Evolutionary conservation across 1,140 invertebrate species (phyloP).

Genomic region (Papilio dardanus): DNA sequence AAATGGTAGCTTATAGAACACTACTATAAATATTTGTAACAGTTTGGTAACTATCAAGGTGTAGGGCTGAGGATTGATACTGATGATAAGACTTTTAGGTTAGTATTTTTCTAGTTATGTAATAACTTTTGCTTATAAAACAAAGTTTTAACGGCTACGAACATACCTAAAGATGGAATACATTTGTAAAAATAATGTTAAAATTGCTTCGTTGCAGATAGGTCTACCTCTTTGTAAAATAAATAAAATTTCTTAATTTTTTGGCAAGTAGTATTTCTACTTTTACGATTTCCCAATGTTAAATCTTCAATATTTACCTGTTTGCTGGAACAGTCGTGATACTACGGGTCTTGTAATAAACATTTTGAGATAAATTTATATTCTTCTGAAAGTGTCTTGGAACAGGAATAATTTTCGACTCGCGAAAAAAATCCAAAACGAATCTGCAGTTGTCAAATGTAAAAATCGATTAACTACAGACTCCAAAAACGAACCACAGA

Average conservation of each 20-base stretch:
- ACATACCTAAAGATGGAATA: neutral
- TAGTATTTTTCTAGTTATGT: constrained; percentile 39
- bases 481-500: neutral
- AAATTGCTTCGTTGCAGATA: neutral
- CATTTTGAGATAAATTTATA: constrained; percentile 1
- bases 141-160: neutral
- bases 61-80: neutral
- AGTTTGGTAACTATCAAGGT: neutral
- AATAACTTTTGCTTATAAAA: constrained; percentile 9
- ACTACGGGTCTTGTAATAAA: constrained; percentile 36
- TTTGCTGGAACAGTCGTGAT: constrained; percentile 30
- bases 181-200: neutral
- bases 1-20: neutral
- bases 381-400: neutral
- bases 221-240: neutral
- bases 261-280: neutral
- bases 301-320: constrained; percentile 25
- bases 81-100: constrained; percentile 23
- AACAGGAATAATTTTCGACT: neutral
- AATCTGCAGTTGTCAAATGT: neutral
- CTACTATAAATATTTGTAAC: neutral
- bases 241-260: neutral
- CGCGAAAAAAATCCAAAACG: constrained; percentile 10
- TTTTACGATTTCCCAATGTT: constrained; percentile 2
- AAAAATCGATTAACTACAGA: constrained; percentile 31